These are phyloP conservation scores for Podarcis lilfordi DNA, from an alignment of 2,797 vertebrate species.

Conservation along the genomic window DNA sequence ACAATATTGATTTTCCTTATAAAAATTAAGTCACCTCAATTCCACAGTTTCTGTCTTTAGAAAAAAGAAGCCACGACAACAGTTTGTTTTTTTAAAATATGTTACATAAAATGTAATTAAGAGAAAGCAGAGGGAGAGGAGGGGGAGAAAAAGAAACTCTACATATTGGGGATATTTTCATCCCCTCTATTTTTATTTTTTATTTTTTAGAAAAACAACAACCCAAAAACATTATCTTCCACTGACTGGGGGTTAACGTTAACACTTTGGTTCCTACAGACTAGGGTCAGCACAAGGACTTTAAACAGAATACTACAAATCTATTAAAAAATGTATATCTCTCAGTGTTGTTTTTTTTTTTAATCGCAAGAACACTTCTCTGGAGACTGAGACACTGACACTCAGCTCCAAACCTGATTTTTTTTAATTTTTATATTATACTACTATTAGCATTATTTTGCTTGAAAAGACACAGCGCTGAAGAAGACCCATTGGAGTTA, in stretches of 20 bases:
- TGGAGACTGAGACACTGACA: conserved; percentile 79
- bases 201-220: background rate
- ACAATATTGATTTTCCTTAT: conserved; percentile 88
- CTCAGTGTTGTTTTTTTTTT: conserved; percentile 64
- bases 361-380: conserved; percentile 80
- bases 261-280: conserved; percentile 76
- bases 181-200: conserved; percentile 53
- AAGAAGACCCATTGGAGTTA: conserved; percentile 76
- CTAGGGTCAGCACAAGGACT: conserved; percentile 78
- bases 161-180: conserved; percentile 73
- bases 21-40: conserved; percentile 78
- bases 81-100: conserved; percentile 69
- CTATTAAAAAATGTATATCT: conserved; percentile 70
- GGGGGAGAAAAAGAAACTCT: conserved; percentile 56
- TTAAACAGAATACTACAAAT: conserved; percentile 78
- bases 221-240: conserved; percentile 57
- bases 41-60: conserved; percentile 82
- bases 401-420: conserved; percentile 81
- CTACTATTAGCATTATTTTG: conserved; percentile 56
- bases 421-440: conserved; percentile 21
- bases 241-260: conserved; percentile 72
- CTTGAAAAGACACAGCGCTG: conserved; percentile 72
- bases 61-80: conserved; percentile 82
- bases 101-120: conserved; percentile 89
- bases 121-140: conserved; percentile 45